These are phyloP conservation scores for Macrotis lagotis DNA, from an alignment of 2,113 vertebrate genomes.

Conservation along the genomic window DNA sequence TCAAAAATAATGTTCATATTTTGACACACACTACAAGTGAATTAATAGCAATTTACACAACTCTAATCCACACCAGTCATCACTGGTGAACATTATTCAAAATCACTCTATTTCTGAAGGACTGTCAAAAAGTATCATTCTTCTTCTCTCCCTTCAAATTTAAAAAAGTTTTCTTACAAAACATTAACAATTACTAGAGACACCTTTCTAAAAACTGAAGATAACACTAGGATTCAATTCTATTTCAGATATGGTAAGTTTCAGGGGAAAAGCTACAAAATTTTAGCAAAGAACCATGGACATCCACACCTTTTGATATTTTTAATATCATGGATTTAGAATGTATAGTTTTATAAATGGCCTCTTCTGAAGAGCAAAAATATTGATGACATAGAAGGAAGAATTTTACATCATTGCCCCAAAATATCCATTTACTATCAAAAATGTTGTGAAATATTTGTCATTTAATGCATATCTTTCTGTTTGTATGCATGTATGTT, in stretches of 20 bases:
- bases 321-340: slow-evolving; percentile 71
- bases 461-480: slow-evolving; percentile 82
- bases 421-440: slow-evolving; percentile 83
- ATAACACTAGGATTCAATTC: slow-evolving; percentile 33
- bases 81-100: slow-evolving; percentile 67
- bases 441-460: slow-evolving; percentile 81
- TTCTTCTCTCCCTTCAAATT: slow-evolving; percentile 69
- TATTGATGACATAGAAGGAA: slow-evolving; percentile 79
- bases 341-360: slow-evolving; percentile 75
- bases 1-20: slow-evolving; percentile 32
- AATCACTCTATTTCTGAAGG: slow-evolving; percentile 65
- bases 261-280: slow-evolving; percentile 49
- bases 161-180: slow-evolving; percentile 66
- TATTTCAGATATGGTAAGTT: slow-evolving; percentile 67
- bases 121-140: slow-evolving; percentile 56
- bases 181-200: slow-evolving; percentile 39
- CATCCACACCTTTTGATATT: slow-evolving; percentile 38
- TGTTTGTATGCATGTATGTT: slow-evolving; percentile 45
- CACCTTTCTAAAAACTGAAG: slow-evolving; percentile 56
- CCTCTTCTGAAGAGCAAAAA: slow-evolving; percentile 79
- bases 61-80: slow-evolving; percentile 52
- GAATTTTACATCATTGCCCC: slow-evolving; percentile 65
- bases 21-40: slow-evolving; percentile 49
- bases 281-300: slow-evolving; percentile 67
- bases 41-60: slow-evolving; percentile 64